Conservation (phyloP, 2,113 vertebrate species). For the Oceanodroma tethys region DNA sequence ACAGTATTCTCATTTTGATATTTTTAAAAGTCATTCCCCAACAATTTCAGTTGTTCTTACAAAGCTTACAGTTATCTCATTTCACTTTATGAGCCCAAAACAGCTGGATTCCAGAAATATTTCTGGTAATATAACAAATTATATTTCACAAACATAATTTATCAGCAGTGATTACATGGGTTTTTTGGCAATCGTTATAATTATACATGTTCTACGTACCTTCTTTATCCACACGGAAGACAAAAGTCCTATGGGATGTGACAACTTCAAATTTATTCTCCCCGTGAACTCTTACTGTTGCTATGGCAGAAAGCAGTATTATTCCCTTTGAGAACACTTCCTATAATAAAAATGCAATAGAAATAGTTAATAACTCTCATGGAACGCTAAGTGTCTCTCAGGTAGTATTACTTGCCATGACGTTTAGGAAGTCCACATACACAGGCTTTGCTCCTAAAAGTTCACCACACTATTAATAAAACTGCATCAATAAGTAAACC, state of each 20-base stretch:
- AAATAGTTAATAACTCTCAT: not conserved
- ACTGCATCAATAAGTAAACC: not conserved
- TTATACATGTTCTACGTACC: constrained; percentile 70
- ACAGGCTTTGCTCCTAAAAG: not conserved
- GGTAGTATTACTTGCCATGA: not conserved
- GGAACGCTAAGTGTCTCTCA: not conserved
- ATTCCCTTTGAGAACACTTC: constrained; percentile 97
- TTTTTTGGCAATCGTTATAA: not conserved
- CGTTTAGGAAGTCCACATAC: not conserved
- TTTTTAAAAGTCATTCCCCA: not conserved
- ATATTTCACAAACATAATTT: not conserved
- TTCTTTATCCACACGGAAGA: constrained; percentile 92
- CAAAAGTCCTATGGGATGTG: constrained; percentile 87
- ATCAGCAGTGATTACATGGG: not conserved
- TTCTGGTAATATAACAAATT: not conserved
- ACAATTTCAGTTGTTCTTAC: not conserved
- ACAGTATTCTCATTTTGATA: not conserved
- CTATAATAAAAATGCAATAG: constrained; percentile 64
- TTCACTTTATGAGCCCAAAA: not conserved
- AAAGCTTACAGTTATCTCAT: not conserved
- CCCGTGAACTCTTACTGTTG: constrained; percentile 79
- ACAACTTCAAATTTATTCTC: constrained; percentile 95
- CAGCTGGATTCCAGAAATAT: not conserved
- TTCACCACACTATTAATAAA: not conserved
- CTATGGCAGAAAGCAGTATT: constrained; percentile 85